Evolutionary conservation across 2,113 vertebrate genomes (phyloP), one percentile per base, ranked within the genome.

Genomic region (Cyphomyrus discorhynchus): DNA sequence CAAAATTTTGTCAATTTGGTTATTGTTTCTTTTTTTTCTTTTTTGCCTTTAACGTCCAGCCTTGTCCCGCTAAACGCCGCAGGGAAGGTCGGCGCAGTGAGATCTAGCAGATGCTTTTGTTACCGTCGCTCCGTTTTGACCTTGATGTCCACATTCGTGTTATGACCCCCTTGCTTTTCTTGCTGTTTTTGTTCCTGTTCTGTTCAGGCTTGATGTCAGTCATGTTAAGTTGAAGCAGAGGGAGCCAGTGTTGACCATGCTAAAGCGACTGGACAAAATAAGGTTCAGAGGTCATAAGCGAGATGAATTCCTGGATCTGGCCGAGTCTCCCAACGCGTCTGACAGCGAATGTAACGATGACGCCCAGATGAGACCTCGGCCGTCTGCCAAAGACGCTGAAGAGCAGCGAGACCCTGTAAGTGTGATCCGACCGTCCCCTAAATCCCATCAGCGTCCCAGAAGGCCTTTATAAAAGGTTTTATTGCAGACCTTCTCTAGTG

Each of bases 191-290:
- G 42, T 21, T 89, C 3, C 66, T 53, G 46, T 52, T 87, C 91
- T 87, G 91, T 86, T 0, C 95, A 98, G 97, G 95, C 95, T 96
- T 94, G 93, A 95, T 80, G 91, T 93, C 89, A 93, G 94, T 93
- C 96, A 98, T 98, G 97, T 96, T 94, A 96, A 96, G 96, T 95
- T 97, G 95, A 98, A 96, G 94, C 95, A 94, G 91, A 94, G 94
- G 93, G 93, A 91, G 90, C 93, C 96, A 52, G 93, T 95, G 93
- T 95, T 97, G 96, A 97, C 95, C 96, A 99, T 99, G 98, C 96
- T 98, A 92, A 98, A 96, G 95, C 97, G 97, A 91, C 94, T 99
- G 95, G 98, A 99, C 95, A 97, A 94, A 94, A 99, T 99, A 95
- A 96, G 98, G 91, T 98, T 99, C 95, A 97, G 98, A 96, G 97